Percentiles rank a stretch among this genome's conserved stretches.
These are phyloP conservation scores for Taphrorychus bicolor DNA, from an alignment of 2,888 invertebrate species.

Conservation along the genomic window DNA sequence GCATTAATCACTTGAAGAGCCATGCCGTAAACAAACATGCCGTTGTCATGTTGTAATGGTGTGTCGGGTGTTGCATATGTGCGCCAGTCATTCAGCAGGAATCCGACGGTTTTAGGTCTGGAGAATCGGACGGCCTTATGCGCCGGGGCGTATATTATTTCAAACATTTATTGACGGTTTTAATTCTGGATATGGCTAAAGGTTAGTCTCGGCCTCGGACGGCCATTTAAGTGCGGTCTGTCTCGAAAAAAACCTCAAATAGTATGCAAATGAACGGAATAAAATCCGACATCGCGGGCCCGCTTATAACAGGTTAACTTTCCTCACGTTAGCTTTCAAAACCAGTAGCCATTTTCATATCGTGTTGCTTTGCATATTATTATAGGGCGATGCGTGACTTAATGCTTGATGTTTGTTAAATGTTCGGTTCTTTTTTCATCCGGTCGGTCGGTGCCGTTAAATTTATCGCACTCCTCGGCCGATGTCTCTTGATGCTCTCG, in stretches of 20 bases:
- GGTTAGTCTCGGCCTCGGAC: no score
- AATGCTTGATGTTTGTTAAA: conserved; percentile 30
- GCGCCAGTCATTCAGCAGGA: neutral
- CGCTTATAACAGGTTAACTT: conserved; percentile 30
- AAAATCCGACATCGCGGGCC: conserved; percentile 27
- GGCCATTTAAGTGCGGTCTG: neutral
- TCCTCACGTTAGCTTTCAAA: conserved; percentile 41
- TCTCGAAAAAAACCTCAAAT: neutral
- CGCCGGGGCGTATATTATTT: no score
- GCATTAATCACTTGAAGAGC: conserved; percentile 31
- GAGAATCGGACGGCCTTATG: no score
- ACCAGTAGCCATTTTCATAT: conserved; percentile 43
- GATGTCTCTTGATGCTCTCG: neutral
- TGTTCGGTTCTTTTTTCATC: conserved; percentile 11
- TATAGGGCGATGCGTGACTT: conserved; percentile 34
- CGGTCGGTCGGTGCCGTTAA: conserved; percentile 4
- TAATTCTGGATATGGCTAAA: no score
- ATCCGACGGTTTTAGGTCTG: neutral
- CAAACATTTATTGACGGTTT: no score
- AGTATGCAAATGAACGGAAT: conserved; percentile 30
- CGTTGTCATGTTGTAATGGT: conserved; percentile 17
- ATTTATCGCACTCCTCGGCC: conserved; percentile 1
- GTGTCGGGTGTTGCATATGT: conserved; percentile 6
- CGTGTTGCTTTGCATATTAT: conserved; percentile 39
- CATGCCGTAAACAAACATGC: conserved; percentile 23